phyloP scores from a whole-genome alignment of 2,888 invertebrate genomes.

The Lepidonotus clava region DNA sequence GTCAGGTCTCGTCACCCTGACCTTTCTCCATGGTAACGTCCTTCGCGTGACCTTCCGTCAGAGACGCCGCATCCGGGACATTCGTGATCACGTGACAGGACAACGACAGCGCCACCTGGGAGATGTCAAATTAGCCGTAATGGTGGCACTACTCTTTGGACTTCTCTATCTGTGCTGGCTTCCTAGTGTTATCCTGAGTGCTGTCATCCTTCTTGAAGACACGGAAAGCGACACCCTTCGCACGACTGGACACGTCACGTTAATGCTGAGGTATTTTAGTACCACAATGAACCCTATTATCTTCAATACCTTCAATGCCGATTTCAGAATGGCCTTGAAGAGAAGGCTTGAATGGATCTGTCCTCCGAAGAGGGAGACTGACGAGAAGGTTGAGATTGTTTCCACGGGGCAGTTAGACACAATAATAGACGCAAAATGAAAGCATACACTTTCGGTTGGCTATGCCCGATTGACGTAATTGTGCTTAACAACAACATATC shows the following conservation, averaged over 20 bases:
- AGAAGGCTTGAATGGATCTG: too few species aligned
- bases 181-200: neutral
- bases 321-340: neutral
- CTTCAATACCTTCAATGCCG: neutral
- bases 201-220: neutral
- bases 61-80: neutral
- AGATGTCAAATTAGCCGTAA: neutral
- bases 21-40: neutral
- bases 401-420: too few species aligned
- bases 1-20: neutral
- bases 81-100: neutral
- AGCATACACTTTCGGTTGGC: too few species aligned
- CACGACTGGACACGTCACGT: neutral
- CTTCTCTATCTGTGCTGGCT: conserved; percentile 18
- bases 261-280: neutral
- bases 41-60: neutral
- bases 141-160: conserved; percentile 31
- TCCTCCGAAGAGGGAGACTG: too few species aligned
- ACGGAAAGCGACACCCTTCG: neutral
- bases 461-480: too few species aligned
- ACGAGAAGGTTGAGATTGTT: too few species aligned
- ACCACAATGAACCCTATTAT: neutral
- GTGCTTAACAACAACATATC: too few species aligned
- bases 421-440: too few species aligned
- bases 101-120: neutral